Conservation (phyloP, 2,113 vertebrate species). For the Marmota monax region DNA sequence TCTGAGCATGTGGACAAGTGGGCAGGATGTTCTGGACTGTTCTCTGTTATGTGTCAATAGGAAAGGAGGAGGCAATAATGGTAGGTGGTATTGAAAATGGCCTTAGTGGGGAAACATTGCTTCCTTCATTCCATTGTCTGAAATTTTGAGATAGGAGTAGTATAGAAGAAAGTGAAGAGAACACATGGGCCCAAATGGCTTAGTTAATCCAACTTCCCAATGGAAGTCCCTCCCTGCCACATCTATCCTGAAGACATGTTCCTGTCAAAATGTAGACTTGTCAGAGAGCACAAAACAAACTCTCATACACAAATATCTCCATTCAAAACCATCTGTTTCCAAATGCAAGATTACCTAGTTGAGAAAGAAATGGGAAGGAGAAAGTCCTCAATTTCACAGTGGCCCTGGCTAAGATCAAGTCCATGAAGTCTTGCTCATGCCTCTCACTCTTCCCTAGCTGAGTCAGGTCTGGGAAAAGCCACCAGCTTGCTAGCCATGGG, state of each 20-base stretch:
- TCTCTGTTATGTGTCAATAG: background rate
- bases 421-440: background rate
- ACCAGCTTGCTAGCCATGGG: rapidly evolving
- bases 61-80: background rate
- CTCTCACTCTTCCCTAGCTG: background rate
- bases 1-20: background rate
- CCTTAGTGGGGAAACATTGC: background rate
- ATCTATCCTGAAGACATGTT: background rate
- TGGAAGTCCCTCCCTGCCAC: background rate
- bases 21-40: background rate
- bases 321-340: background rate
- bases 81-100: background rate
- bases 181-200: background rate
- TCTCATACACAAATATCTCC: background rate
- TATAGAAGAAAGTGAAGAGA: background rate
- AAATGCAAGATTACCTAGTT: background rate
- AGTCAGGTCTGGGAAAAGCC: background rate
- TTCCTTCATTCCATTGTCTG: background rate
- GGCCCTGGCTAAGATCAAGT: background rate
- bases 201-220: background rate
- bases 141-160: background rate
- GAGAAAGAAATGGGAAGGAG: background rate
- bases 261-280: background rate
- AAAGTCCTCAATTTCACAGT: background rate
- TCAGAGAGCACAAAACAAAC: background rate